Percentiles rank a stretch among this genome's conserved stretches.
Evolutionary conservation across 2,113 vertebrate species (phyloP).

Genomic region (Colistium nudipinnis): DNA sequence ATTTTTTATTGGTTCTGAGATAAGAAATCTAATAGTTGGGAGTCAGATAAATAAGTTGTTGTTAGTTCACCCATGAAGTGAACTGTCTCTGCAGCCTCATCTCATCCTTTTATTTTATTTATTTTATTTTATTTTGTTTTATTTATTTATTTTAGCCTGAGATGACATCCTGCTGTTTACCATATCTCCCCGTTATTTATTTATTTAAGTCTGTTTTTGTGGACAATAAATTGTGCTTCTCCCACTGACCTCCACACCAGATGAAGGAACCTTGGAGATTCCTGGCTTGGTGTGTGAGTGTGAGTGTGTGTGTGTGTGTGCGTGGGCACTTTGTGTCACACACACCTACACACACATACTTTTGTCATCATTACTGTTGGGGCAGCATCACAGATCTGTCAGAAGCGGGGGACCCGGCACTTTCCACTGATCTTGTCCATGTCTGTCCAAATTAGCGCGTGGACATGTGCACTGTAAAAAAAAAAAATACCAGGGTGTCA

Average conservation of each 20-base stretch:
- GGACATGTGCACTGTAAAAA: slow-evolving; percentile 1
- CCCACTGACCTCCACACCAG: slow-evolving; percentile 49
- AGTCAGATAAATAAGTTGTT: slow-evolving; percentile 26
- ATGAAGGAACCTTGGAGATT: slow-evolving; percentile 55
- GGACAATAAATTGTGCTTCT: slow-evolving; percentile 51
- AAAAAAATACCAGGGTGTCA: no score
- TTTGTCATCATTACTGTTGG: not conserved
- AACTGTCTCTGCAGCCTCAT: slow-evolving; percentile 28
- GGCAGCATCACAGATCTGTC: not conserved
- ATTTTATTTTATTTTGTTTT: slow-evolving; percentile 8
- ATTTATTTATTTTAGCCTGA: not conserved
- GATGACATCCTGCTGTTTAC: slow-evolving; percentile 55
- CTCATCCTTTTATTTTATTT: slow-evolving; percentile 17
- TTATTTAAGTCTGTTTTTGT: slow-evolving; percentile 61
- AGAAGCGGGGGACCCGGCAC: not conserved
- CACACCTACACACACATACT: not conserved
- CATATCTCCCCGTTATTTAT: slow-evolving; percentile 61
- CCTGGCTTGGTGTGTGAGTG: slow-evolving; percentile 22
- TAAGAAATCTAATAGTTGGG: not conserved
- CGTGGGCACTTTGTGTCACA: slow-evolving; percentile 27
- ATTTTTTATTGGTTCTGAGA: slow-evolving; percentile 24
- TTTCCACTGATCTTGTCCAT: not conserved
- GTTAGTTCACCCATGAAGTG: slow-evolving; percentile 26
- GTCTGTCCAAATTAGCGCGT: slow-evolving; percentile 34
- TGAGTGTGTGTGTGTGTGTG: slow-evolving; percentile 35